Conservation (phyloP, 2,113 vertebrate species). For the Oncorhynchus tshawytscha region DNA sequence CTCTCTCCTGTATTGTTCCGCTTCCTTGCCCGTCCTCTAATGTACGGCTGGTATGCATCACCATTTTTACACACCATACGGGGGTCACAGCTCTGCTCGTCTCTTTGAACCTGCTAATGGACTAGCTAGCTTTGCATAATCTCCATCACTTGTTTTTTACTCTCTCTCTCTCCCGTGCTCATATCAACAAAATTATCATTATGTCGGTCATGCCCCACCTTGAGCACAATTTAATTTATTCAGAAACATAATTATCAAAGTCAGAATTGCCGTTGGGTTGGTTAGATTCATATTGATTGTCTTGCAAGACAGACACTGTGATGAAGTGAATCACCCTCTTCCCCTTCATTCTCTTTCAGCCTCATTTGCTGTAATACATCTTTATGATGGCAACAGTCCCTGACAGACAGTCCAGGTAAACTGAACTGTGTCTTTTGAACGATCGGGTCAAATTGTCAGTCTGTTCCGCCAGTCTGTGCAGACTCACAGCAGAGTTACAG, state of each 20-base stretch:
- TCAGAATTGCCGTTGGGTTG: constrained; percentile 58
- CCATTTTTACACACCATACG: constrained; percentile 1
- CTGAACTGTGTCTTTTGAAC: constrained; percentile 37
- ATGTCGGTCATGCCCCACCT: constrained; percentile 57
- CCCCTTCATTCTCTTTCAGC: constrained; percentile 39
- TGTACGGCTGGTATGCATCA: constrained; percentile 1
- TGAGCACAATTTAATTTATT: constrained; percentile 69
- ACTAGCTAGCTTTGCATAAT: constrained; percentile 5
- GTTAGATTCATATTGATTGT: constrained; percentile 68
- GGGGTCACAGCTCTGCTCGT: not conserved
- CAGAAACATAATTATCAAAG: constrained; percentile 62
- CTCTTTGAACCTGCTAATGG: constrained; percentile 7
- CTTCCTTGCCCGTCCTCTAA: constrained; percentile 25
- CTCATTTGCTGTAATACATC: constrained; percentile 54
- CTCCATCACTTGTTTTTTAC: constrained; percentile 5
- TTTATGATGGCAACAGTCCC: not conserved
- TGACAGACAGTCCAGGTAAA: constrained; percentile 17
- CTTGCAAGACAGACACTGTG: constrained; percentile 32
- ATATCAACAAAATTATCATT: constrained; percentile 49
- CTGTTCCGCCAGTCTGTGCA: constrained; percentile 42
- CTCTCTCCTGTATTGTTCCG: not conserved
- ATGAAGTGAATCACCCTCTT: constrained; percentile 27
- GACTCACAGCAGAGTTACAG: constrained; percentile 16
- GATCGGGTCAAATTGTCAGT: constrained; percentile 38
- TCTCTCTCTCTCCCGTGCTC: constrained; percentile 18